Base-by-base conservation (phyloP, 2,888 invertebrate species). In the Bellardia pandia region DNA sequence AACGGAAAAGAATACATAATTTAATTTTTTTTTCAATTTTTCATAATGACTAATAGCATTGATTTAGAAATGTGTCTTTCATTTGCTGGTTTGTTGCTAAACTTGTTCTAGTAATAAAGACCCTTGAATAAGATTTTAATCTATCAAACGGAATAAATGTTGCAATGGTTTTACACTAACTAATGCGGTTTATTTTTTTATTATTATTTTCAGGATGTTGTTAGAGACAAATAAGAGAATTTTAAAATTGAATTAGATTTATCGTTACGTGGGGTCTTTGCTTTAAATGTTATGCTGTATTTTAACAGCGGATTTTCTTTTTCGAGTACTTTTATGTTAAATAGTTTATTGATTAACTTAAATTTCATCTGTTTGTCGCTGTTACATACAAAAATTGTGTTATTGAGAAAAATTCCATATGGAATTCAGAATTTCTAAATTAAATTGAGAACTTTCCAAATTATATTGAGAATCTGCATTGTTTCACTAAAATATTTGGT, bases 11-110 rank as follows among this genome's bases (percentile, higher is more conserved):
- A 66, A 68, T 16, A 64, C 51, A 51, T 76, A 80, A 80, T 74
- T 74, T 71, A 56, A 80, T 79, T 76, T 77, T 76, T 77, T 76
- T 58, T 60, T 51, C 40, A 72, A 53, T 60, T 78, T 85, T 85
- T 69, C 62, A 79, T 62, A 69, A 79, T 75, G 79, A 75, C 79
- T 69, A 79, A 75, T 75, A 80, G 64, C 45, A 40, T 58, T 58
- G 58, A 6, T n/a, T 62, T 37, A 51, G 48, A n/a, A 11, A 42
- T 53, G 40, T 51, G 13, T 58, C 68, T n/a, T 42, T 77, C 6
- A 2, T 5, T 30, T 30, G 30, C 11, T 58, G 4, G 16, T 7
- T 14, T 37, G 23, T 23, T 23, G 23, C 23, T 23, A 23, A 23
- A 23, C 16, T 16, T 56, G 37, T 33, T 40, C 2, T 3, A 40